phyloP scores from a whole-genome alignment of 2,888 invertebrate genomes.

The Thera britannica region DNA sequence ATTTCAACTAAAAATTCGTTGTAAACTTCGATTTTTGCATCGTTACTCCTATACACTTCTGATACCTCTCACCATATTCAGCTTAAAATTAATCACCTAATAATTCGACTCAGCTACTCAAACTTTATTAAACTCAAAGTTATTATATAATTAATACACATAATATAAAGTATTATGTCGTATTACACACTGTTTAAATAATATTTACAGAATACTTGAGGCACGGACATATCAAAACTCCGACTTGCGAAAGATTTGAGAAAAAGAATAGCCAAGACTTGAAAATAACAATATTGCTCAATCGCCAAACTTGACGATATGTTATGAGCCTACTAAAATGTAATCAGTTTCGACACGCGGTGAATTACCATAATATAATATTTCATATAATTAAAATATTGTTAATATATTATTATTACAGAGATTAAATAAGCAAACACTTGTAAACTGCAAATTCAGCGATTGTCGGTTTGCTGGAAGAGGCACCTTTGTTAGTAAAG shows the following conservation, averaged over 20 bases:
- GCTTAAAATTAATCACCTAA: constrained; percentile 42
- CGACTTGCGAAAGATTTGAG: constrained; percentile 25
- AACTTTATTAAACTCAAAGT: constrained; percentile 13
- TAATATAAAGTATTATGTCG: constrained; percentile 16
- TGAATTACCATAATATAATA: constrained; percentile 44
- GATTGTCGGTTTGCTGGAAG: constrained; percentile 8
- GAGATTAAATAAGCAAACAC: constrained; percentile 38
- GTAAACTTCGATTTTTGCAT: constrained; percentile 67
- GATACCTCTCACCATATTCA: constrained; percentile 51
- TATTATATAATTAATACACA: constrained; percentile 8
- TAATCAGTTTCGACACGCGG: constrained; percentile 47
- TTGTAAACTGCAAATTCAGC: constrained; percentile 38
- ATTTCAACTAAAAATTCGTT: constrained; percentile 65
- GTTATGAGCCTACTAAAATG: constrained; percentile 44
- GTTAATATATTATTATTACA: constrained; percentile 37
- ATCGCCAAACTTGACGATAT: constrained; percentile 38
- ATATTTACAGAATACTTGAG: constrained; percentile 27
- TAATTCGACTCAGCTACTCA: constrained; percentile 34
- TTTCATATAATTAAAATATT: constrained; percentile 38
- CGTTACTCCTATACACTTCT: constrained; percentile 50
- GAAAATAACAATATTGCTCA: constrained; percentile 32
- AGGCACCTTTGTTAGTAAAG: background rate
- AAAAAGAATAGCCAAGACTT: constrained; percentile 33
- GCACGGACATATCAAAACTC: constrained; percentile 33
- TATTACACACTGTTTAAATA: constrained; percentile 7